Percentiles rank a stretch among this genome's conserved stretches.
Evolutionary conservation across 2,113 vertebrate genomes (phyloP).

Genomic region (Centrocercus urophasianus): DNA sequence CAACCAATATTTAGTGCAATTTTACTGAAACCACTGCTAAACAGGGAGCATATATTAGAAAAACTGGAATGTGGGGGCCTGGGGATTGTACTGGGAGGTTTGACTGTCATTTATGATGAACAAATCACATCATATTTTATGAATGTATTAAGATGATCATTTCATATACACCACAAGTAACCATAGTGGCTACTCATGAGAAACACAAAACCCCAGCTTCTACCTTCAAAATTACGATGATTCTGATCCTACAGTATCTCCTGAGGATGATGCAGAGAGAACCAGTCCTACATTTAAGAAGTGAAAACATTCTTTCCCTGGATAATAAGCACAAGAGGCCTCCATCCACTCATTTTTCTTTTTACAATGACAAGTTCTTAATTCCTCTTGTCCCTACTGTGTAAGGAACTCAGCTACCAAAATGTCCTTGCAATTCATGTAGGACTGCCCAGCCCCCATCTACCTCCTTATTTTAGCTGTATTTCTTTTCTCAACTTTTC

Average conservation of each 20-base stretch:
- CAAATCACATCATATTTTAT: fast-evolving
- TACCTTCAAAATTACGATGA: not conserved
- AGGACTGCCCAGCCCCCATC: not conserved
- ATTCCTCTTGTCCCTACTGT: not conserved
- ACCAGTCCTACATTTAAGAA: not conserved
- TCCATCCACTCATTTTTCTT: not conserved
- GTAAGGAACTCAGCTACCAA: not conserved
- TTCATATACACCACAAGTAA: not conserved
- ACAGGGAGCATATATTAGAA: not conserved
- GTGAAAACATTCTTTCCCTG: not conserved
- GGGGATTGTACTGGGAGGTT: not conserved
- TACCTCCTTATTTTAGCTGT: not conserved
- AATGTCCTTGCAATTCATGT: not conserved
- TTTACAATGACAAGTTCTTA: not conserved
- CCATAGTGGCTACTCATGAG: fast-evolving
- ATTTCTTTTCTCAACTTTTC: not conserved
- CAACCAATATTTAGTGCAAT: not conserved
- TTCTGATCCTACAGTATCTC: not conserved
- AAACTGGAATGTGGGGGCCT: not conserved
- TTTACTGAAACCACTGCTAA: not conserved
- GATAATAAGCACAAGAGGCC: not conserved
- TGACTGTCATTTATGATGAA: not conserved
- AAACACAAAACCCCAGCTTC: not conserved
- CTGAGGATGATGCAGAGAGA: fast-evolving
- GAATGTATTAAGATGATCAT: not conserved